Conservation (phyloP, 2,888 invertebrate genomes). For the Idaea dimidiata region DNA sequence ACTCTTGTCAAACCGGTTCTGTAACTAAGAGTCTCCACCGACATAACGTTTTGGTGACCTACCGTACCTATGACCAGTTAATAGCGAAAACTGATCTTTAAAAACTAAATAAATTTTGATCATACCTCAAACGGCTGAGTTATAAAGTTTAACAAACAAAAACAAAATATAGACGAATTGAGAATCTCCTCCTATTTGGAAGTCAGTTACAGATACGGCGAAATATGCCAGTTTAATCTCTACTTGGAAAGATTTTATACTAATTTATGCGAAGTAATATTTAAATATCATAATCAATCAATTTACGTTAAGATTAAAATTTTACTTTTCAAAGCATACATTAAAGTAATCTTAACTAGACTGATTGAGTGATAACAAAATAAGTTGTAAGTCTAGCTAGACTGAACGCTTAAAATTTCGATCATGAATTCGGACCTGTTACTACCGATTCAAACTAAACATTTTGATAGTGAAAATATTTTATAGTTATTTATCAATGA, state of each 20-base stretch:
- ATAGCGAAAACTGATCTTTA: too few relatives aligned
- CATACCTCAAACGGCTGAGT: too few relatives aligned
- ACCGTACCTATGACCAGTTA: too few relatives aligned
- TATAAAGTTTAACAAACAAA: too few relatives aligned
- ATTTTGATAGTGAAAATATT: not conserved
- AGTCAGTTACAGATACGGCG: too few relatives aligned
- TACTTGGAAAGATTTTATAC: not conserved
- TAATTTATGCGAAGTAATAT: not conserved
- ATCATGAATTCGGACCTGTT: not conserved
- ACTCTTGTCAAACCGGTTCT: slow-evolving; percentile 27
- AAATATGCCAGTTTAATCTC: not conserved
- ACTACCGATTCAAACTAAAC: not conserved
- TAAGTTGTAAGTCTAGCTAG: too few relatives aligned
- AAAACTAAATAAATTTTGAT: too few relatives aligned
- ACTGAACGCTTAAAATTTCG: not conserved
- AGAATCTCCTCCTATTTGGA: too few relatives aligned
- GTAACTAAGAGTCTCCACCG: not conserved
- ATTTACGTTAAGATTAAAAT: not conserved
- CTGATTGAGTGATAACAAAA: not conserved
- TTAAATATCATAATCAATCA: not conserved
- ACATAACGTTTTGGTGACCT: not conserved
- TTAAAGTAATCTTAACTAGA: not conserved
- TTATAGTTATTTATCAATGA: not conserved
- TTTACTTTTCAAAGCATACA: not conserved
- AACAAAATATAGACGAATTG: too few relatives aligned